These are phyloP conservation scores for Phrynocephalus forsythii DNA, from an alignment of 2,797 vertebrate species.

Conservation along the genomic window DNA sequence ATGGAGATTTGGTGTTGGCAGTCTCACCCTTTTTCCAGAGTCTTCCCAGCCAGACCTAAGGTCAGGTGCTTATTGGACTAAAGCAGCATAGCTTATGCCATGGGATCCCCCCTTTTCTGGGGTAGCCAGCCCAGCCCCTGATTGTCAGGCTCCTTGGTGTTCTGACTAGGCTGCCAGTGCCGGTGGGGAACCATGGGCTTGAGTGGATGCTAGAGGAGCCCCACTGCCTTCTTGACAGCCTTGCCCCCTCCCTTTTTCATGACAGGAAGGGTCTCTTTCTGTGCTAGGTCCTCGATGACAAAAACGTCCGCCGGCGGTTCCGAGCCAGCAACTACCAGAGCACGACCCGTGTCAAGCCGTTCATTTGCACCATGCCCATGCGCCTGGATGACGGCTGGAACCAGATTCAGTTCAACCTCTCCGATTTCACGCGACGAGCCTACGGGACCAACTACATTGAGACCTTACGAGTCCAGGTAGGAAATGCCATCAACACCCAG, in stretches of 20 bases:
- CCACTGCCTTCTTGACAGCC: too few relatives aligned
- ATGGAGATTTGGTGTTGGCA: not conserved
- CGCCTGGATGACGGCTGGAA: constrained; percentile 97
- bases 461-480: constrained; percentile 94
- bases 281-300: constrained; percentile 92
- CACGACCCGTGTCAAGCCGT: constrained; percentile 94
- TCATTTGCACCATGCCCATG: constrained; percentile 99
- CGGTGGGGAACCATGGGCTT: not conserved
- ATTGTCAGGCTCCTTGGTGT: not conserved
- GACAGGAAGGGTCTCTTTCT: not conserved
- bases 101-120: too few relatives aligned
- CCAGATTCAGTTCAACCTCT: constrained; percentile 98
- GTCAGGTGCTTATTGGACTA: not conserved
- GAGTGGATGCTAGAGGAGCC: too few relatives aligned
- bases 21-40: not conserved
- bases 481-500: not conserved
- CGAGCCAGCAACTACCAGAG: constrained; percentile 97
- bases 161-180: not conserved
- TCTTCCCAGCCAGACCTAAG: not conserved
- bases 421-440: constrained; percentile 93
- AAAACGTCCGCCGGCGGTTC: constrained; percentile 93
- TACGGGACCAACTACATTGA: constrained; percentile 97
- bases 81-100: not conserved
- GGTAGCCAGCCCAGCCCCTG: not conserved
- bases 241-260: too few relatives aligned